Conservation (phyloP, 2,113 vertebrate species). For the Neopipo cinnamomea region DNA sequence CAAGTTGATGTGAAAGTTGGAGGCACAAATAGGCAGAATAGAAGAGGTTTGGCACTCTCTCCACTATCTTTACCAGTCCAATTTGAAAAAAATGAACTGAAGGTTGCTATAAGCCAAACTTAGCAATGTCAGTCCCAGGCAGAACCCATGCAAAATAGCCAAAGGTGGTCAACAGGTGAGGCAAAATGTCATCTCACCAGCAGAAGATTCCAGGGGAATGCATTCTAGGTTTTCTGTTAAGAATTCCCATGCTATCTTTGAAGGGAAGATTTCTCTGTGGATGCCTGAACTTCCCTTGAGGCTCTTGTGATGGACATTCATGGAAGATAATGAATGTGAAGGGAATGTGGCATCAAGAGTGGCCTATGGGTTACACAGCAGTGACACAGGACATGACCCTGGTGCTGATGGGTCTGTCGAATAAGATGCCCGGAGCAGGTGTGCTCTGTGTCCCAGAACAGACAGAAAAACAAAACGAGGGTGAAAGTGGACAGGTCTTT, state of each 20-base stretch:
- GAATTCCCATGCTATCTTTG: not conserved
- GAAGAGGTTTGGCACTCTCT: not conserved
- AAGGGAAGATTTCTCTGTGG: not conserved
- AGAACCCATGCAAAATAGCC: not conserved
- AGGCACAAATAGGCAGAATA: not conserved
- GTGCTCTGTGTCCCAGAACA: not conserved
- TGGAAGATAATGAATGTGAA: not conserved
- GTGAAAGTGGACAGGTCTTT: accelerated
- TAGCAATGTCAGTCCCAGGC: not conserved
- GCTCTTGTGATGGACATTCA: not conserved
- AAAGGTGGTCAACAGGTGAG: not conserved
- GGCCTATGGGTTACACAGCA: not conserved
- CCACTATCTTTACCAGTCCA: not conserved
- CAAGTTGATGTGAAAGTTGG: not conserved
- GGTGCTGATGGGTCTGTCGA: not conserved
- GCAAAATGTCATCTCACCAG: not conserved
- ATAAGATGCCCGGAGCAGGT: not conserved
- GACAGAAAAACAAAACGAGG: not conserved
- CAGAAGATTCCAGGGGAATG: not conserved
- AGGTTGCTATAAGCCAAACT: not conserved
- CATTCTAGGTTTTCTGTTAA: not conserved
- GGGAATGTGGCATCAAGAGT: not conserved
- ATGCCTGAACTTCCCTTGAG: not conserved
- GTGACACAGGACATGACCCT: not conserved
- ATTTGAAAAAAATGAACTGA: not conserved